Conservation (phyloP, 2,113 vertebrate genomes). For the Reinhardtius hippoglossoides region DNA sequence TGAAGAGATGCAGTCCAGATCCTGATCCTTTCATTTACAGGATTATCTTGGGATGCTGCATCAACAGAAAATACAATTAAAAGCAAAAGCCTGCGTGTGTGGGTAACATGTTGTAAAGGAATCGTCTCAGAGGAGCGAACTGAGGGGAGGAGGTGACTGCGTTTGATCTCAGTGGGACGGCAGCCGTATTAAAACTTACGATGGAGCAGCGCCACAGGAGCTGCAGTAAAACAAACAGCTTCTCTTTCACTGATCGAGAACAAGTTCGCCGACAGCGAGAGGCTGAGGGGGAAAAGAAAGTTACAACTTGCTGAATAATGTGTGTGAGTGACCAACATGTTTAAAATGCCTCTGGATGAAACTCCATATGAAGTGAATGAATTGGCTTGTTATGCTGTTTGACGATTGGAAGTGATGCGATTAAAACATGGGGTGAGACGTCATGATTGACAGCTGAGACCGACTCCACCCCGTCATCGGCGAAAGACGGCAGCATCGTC, state of each 20-base stretch:
- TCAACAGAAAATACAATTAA: neutral
- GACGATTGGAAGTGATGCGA: too few species aligned
- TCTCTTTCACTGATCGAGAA: conserved; percentile 23
- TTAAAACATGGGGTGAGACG: too few species aligned
- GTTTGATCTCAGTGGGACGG: conserved; percentile 71
- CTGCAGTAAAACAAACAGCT: conserved; percentile 58
- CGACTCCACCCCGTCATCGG: too few species aligned
- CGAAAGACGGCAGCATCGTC: too few species aligned
- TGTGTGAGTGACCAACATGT: neutral
- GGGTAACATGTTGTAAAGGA: conserved; percentile 26
- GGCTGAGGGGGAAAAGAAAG: neutral
- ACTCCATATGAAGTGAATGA: too few species aligned
- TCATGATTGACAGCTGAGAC: too few species aligned
- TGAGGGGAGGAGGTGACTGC: conserved; percentile 36
- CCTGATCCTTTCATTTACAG: neutral
- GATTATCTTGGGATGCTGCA: neutral
- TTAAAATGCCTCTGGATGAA: neutral
- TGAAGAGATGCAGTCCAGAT: too few species aligned
- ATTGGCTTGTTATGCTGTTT: too few species aligned
- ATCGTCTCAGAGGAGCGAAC: neutral
- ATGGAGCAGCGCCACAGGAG: conserved; percentile 34
- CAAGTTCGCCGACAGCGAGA: neutral
- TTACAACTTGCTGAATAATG: neutral
- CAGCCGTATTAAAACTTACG: conserved; percentile 25
- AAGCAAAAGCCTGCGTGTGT: conserved; percentile 30